Percentiles rank a stretch among this genome's conserved stretches.
These are phyloP conservation scores for Belonocnema kinseyi DNA, from an alignment of 1,140 invertebrate species.

Conservation along the genomic window DNA sequence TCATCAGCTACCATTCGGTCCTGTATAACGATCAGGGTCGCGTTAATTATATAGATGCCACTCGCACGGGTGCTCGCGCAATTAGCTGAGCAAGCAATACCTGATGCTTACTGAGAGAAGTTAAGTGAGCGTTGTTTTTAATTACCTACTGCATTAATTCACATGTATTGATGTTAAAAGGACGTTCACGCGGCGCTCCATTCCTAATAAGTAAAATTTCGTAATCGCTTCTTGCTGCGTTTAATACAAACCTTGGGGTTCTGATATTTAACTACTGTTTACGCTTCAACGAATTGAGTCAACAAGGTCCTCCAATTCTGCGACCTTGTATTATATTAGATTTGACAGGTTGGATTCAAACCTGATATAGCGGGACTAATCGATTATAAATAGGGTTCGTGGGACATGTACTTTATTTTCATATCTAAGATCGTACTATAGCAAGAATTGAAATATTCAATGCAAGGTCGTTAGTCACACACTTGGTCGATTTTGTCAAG, in stretches of 20 bases:
- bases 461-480: background rate
- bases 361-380: no score
- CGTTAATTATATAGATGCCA: constrained; percentile 31
- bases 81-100: constrained; percentile 31
- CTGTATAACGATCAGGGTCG: constrained; percentile 25
- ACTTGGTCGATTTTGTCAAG: constrained; percentile 2
- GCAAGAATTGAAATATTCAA: background rate
- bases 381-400: no score
- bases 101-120: background rate
- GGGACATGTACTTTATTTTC: no score
- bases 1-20: constrained; percentile 15
- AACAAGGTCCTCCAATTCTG: background rate
- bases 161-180: constrained; percentile 25
- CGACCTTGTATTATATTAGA: no score
- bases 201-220: constrained; percentile 29
- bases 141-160: constrained; percentile 21
- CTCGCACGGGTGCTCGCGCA: constrained; percentile 23
- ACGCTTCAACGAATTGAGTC: constrained; percentile 10
- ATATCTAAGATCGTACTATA: no score
- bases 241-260: background rate
- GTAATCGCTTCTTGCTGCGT: background rate
- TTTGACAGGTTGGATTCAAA: no score
- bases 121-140: constrained; percentile 23
- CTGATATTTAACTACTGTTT: background rate
- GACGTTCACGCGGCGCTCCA: constrained; percentile 3